Base-by-base conservation (phyloP, 2,113 vertebrate species). In the Oreochromis tanganicae region DNA sequence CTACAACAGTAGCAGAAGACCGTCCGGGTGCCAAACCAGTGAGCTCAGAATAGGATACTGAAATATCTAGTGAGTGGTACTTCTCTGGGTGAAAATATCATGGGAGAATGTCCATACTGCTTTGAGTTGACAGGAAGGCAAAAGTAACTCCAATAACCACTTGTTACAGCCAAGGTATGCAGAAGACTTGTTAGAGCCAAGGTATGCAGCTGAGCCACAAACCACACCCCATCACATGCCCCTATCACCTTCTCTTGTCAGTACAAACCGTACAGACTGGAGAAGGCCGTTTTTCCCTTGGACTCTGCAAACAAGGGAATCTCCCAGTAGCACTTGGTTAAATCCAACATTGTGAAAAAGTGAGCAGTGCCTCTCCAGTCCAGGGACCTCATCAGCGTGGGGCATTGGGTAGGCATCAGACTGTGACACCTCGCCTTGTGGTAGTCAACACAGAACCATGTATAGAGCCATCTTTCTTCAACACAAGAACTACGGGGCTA, bases 11-110 rank as follows among this genome's bases (percentile, higher is more conserved):
- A 66, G 34, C 4, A 7, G 3, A 68, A 68, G 63, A 68, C 19
- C 11, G 0, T 38, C 19, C 2, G 0, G 19, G 34, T 68, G 19
- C 34, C 11, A 21, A 21, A 38, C 63, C 6, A 38, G 63, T 41
- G 6, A 21, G 63, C 34, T 66, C 4, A 43, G 38, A 38, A 68
- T 21, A 41, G 63, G n/a, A 68, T 21, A 68, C 11, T 41, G 4
- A 63, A 63, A 63, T 63, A 63, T 63, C 59, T 34, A 63, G 59
- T 63, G 19, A 63, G 9, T 63, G 59, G 16, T 34, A 61, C 29
- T 6, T 61, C 57, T 61, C 57, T 61, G 59, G 29, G 0, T 63
- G 59, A 34, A 34, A 63, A 63, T 0, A 34, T 63, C 9, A 63
- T 6, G 29, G 59, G 29, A 34, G 1, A 61, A 34, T 34, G 59